These are phyloP conservation scores for Pristionchus mayeri DNA, from an alignment of 2,888 invertebrate species.

Conservation along the genomic window DNA sequence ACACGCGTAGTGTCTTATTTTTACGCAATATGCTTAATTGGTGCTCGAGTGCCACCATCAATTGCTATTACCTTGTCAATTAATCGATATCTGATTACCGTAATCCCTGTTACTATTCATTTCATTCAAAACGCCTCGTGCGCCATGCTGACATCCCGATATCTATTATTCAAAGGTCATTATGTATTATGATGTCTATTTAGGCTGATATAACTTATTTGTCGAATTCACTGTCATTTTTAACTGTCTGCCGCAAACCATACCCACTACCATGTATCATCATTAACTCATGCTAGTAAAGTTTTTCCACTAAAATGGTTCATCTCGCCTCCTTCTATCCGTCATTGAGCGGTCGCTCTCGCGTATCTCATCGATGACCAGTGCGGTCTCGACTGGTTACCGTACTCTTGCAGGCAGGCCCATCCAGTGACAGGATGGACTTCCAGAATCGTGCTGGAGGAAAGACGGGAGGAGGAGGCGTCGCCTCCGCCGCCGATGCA, in stretches of 20 bases:
- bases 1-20: neutral
- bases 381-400: neutral
- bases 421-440: slow-evolving; percentile 84
- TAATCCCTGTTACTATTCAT: neutral
- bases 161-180: slow-evolving; percentile 44
- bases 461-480: slow-evolving; percentile 98
- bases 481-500: slow-evolving; percentile 98
- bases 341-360: neutral
- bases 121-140: slow-evolving; percentile 32
- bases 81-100: slow-evolving; percentile 24
- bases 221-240: neutral
- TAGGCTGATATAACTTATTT: slow-evolving; percentile 1
- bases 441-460: slow-evolving; percentile 99
- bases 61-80: slow-evolving; percentile 35
- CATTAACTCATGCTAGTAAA: slow-evolving; percentile 17
- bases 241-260: neutral
- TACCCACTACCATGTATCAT: slow-evolving; percentile 36
- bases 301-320: neutral
- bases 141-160: slow-evolving; percentile 44
- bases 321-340: neutral
- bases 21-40: no score
- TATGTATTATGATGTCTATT: neutral
- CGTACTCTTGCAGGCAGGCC: neutral
- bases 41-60: slow-evolving; percentile 1
- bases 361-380: neutral